Evolutionary conservation across 2,888 invertebrate species (phyloP), one percentile per base, ranked within the genome.

Genomic region (Pilophorus perplexus): DNA sequence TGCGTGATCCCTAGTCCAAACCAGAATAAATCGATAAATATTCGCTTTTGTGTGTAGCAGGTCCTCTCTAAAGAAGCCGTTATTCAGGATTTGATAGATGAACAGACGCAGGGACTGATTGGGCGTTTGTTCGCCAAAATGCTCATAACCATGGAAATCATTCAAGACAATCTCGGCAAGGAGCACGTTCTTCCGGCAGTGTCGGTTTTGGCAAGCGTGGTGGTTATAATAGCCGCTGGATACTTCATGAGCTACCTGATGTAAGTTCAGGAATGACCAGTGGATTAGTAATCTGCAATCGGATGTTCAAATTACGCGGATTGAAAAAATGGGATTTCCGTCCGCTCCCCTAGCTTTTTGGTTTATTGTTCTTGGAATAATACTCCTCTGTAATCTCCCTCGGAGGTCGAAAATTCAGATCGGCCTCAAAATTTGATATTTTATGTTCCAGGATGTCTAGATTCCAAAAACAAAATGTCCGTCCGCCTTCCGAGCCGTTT

Each of bases 231-330:
- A 69, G 84, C 82, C 40, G 85, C 89, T 70, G 92, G 92, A 3
- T 93, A 90, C 78, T 83, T 90, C 71, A 90, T 93, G 89, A 85
- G 89, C 3, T 89, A 90, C 77, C 80, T 90, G 74, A 88, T 90
- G 79, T 84, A 77, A 79, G 82, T 80, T 27, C 6, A 8, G 5
- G 12, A n/a, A n/a, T n/a, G n/a, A n/a, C n/a, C n/a, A n/a, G n/a
- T n/a, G n/a, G n/a, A n/a, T n/a, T n/a, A n/a, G n/a, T n/a, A n/a
- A n/a, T n/a, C n/a, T n/a, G n/a, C n/a, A n/a, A n/a, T n/a, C n/a
- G n/a, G n/a, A n/a, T n/a, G n/a, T n/a, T n/a, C n/a, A n/a, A n/a
- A n/a, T n/a, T n/a, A n/a, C n/a, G n/a, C n/a, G n/a, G n/a, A n/a
- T n/a, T n/a, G n/a, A n/a, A n/a, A n/a, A n/a, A n/a, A n/a, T n/a